phyloP scores from a whole-genome alignment of 2,888 invertebrate genomes.

The Terebella lapidaria region DNA sequence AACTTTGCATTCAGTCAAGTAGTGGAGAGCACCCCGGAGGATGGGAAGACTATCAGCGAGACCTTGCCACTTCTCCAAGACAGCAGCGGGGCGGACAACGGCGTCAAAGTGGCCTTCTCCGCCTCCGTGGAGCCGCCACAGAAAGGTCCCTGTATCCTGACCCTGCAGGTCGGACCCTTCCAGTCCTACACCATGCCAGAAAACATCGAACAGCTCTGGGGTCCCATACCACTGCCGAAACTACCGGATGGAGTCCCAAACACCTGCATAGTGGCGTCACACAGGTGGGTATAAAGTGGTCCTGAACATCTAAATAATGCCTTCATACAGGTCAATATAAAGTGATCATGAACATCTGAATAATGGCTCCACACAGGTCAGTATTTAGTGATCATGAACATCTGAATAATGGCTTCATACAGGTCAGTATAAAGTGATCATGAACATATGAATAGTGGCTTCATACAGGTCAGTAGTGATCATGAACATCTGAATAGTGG shows the following conservation, averaged over 20 bases:
- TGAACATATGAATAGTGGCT: too few species aligned
- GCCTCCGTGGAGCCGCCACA: slow-evolving; percentile 32
- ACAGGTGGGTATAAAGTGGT: slow-evolving; percentile 27
- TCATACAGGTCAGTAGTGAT: too few species aligned
- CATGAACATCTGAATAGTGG: slow-evolving; percentile 47
- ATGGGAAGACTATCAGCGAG: slow-evolving; percentile 21
- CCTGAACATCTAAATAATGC: background rate
- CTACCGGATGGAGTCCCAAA: slow-evolving; percentile 44
- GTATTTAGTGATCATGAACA: too few species aligned
- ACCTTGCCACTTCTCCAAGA: slow-evolving; percentile 36
- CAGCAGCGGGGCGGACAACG: slow-evolving; percentile 39
- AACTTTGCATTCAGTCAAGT: slow-evolving; percentile 36
- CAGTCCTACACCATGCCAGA: slow-evolving; percentile 51
- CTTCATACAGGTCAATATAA: too few species aligned
- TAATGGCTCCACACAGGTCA: too few species aligned
- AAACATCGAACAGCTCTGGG: slow-evolving; percentile 45
- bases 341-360: too few species aligned
- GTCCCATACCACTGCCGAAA: slow-evolving; percentile 43
- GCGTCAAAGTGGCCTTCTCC: slow-evolving; percentile 29
- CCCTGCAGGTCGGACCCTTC: slow-evolving; percentile 45
- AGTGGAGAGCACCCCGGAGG: slow-evolving; percentile 25
- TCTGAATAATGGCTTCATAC: too few species aligned
- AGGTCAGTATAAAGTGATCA: too few species aligned
- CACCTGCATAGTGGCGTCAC: slow-evolving; percentile 47
- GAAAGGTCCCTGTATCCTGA: slow-evolving; percentile 33